Percentiles rank a stretch among this genome's conserved stretches.
phyloP scores from a whole-genome alignment of 1,140 invertebrate species.

The Lasaia peninsularis region DNA sequence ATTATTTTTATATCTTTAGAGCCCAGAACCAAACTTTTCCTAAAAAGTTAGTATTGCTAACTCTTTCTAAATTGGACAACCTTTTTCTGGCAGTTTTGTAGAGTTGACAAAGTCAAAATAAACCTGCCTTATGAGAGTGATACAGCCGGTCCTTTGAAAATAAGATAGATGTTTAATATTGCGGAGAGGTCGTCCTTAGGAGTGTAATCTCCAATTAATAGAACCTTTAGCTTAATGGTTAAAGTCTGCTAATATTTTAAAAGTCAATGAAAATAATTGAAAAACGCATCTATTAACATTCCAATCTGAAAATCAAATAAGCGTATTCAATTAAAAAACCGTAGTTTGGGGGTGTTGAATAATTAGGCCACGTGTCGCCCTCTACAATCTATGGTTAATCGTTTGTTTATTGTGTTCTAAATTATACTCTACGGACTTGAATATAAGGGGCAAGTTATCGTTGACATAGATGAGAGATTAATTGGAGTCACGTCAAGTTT shows the following conservation, averaged over 20 bases:
- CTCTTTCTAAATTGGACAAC: too few species aligned
- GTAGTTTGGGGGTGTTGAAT: slow-evolving; percentile 13
- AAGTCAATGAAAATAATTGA: slow-evolving; percentile 10
- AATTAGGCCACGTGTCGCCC: slow-evolving; percentile 17
- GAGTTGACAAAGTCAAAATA: too few species aligned
- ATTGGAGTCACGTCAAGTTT: slow-evolving; percentile 2
- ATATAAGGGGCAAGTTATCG: neutral
- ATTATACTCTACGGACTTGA: neutral
- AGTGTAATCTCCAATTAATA: too few species aligned
- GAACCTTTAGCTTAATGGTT: too few species aligned
- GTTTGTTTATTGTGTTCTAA: neutral
- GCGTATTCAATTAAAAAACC: slow-evolving; percentile 19
- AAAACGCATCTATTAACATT: slow-evolving; percentile 1
- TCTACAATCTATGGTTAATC: neutral
- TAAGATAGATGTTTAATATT: too few species aligned
- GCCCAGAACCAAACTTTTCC: too few species aligned
- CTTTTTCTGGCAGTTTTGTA: too few species aligned
- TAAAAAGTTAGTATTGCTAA: too few species aligned
- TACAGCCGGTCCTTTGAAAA: too few species aligned
- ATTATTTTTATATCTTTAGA: too few species aligned
- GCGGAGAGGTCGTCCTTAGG: too few species aligned
- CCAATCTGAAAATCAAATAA: slow-evolving; percentile 16
- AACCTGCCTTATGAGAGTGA: too few species aligned
- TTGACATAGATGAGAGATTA: neutral
- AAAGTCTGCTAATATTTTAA: neutral